Evolutionary conservation across 53 echinoderm and acorn worm species (phyloP), one percentile per base, ranked within the genome.

Genomic region (Astropecten irregularis): DNA sequence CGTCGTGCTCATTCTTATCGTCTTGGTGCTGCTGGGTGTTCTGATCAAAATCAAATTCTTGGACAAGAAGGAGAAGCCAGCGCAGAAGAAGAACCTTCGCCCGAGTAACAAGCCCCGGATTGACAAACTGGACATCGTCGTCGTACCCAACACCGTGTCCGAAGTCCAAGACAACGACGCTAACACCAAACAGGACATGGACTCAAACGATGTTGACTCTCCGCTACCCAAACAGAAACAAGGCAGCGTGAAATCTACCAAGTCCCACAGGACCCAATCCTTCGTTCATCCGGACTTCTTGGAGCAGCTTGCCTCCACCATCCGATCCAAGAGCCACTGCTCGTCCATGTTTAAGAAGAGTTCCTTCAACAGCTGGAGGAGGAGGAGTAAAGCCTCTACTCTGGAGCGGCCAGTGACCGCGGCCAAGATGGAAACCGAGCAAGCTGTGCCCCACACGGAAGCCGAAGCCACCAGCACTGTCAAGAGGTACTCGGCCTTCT

Each of bases 401-500:
- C 57, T 57, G 2, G 57, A 59, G 7, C 56, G 56, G 0, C 76
- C 29, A 1, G 42, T 11, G 6, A 11, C 42, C 42, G 42, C 42
- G 6, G 42, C 42, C 42, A 11, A 6, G 6, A 11, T 11, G 6
- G 42, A 11, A 11, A 6, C 6, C 6, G 11, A 42, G 6, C 6
- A 11, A 6, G 42, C 42, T 11, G 11, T 6, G 5, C 18, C 66
- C 13, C 4, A 37, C 11, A 14, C 4, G 40, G 38, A 34, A 5
- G 10, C 13, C 3, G 76, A 76, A 76, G 59, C 40, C 30, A 40
- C 76, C 0, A 76, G 59, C 42, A 76, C 76, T 15, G 76, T 58
- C 42, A 76, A 76, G 76, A 22, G 76, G 16, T 76, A 76, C 46
- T 76, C 76, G 42, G 76, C 76, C 9, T 76, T 76, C 40, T 76